Conservation (phyloP, 2,113 vertebrate genomes). For the Dascyllus trimaculatus region DNA sequence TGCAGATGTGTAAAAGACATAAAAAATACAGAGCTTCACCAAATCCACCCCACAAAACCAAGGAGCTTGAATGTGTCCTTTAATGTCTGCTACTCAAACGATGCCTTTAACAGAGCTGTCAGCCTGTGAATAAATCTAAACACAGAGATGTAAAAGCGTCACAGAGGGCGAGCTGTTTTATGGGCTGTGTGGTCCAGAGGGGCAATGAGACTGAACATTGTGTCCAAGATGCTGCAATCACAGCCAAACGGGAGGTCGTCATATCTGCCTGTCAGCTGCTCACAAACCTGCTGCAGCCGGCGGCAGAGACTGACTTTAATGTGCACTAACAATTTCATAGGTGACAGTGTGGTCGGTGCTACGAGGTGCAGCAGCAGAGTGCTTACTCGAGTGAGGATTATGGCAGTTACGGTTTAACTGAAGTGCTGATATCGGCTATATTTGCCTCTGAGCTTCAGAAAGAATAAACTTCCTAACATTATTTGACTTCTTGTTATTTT, state of each 20-base stretch:
- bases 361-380: neutral
- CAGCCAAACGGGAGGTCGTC: neutral
- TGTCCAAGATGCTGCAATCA: slow-evolving; percentile 6
- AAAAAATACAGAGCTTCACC: neutral
- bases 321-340: slow-evolving; percentile 12
- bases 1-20: neutral
- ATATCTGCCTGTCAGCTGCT: slow-evolving; percentile 29
- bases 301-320: slow-evolving; percentile 24
- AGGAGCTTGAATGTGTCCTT: slow-evolving; percentile 22
- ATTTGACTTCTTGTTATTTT: too few relatives aligned
- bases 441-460: too few relatives aligned
- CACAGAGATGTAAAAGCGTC: slow-evolving; percentile 1
- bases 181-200: slow-evolving; percentile 7
- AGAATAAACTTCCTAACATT: too few relatives aligned
- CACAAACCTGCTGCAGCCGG: slow-evolving; percentile 15
- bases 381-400: too few relatives aligned
- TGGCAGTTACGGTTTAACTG: too few relatives aligned
- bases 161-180: slow-evolving; percentile 25
- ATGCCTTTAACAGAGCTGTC: slow-evolving; percentile 24
- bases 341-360: neutral
- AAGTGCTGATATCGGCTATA: too few relatives aligned
- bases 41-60: neutral
- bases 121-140: slow-evolving; percentile 14
- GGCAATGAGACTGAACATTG: slow-evolving; percentile 7
- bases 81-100: neutral